These are phyloP conservation scores for Hylaeus volcanicus DNA, from an alignment of 1,140 invertebrate species.

Conservation along the genomic window DNA sequence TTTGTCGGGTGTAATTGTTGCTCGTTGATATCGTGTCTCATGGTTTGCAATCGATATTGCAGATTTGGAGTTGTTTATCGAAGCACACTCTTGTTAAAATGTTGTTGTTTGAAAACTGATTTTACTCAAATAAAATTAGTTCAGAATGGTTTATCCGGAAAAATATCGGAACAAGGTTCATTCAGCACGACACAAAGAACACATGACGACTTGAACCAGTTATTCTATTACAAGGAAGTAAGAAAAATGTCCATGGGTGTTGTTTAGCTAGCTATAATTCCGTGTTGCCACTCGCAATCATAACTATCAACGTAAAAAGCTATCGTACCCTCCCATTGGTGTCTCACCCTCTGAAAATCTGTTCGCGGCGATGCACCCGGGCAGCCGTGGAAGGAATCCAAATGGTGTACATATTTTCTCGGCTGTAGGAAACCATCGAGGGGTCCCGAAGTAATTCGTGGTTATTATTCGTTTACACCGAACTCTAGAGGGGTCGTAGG, in stretches of 20 bases:
- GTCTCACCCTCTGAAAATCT: constrained; percentile 27
- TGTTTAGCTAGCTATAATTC: too few relatives aligned
- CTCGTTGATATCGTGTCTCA: too few relatives aligned
- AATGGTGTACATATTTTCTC: constrained; percentile 65
- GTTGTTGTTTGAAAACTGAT: too few relatives aligned
- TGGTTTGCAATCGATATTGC: too few relatives aligned
- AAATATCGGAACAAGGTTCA: too few relatives aligned
- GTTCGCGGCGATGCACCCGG: constrained; percentile 3
- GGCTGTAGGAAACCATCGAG: constrained; percentile 31
- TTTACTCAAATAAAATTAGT: too few relatives aligned
- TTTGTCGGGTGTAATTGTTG: too few relatives aligned
- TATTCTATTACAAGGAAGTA: background rate
- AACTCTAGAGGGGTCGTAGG: constrained; percentile 43
- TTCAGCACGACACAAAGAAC: too few relatives aligned
- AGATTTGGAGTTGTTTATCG: too few relatives aligned
- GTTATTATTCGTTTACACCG: constrained; percentile 76
- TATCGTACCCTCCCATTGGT: background rate
- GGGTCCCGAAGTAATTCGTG: constrained; percentile 69
- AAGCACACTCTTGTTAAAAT: too few relatives aligned
- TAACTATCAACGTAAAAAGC: constrained; percentile 29
- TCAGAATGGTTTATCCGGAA: too few relatives aligned
- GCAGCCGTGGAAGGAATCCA: constrained; percentile 48
- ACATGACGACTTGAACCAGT: background rate
- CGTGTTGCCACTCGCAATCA: background rate
- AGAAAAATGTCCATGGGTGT: too few relatives aligned